phyloP scores from a whole-genome alignment of 1,140 invertebrate genomes.

The Cotesia chilonis region DNA sequence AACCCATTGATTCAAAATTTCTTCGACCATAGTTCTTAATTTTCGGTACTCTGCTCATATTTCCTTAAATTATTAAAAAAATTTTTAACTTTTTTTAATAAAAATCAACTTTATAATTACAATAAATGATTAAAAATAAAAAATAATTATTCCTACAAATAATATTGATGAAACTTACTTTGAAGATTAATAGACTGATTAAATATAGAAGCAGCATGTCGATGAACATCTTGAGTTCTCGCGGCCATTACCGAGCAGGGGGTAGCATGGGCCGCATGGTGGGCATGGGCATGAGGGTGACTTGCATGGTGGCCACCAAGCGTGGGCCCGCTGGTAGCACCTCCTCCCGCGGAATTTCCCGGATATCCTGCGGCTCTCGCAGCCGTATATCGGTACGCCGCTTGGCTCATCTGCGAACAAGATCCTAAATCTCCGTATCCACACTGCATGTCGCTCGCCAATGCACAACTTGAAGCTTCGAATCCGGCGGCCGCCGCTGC shows the following conservation, averaged over 20 bases:
- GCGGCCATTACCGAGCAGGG: slow-evolving; percentile 71
- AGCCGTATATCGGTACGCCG: slow-evolving; percentile 76
- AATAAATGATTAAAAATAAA: too few relatives aligned
- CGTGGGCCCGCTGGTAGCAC: slow-evolving; percentile 51
- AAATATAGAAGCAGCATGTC: slow-evolving; percentile 71
- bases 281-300: slow-evolving; percentile 65
- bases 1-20: too few relatives aligned
- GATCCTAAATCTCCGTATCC: slow-evolving; percentile 85
- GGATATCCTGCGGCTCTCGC: slow-evolving; percentile 63
- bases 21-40: too few relatives aligned
- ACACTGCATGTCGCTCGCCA: slow-evolving; percentile 76
- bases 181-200: slow-evolving; percentile 73
- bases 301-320: slow-evolving; percentile 60
- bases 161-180: slow-evolving; percentile 60
- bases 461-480: slow-evolving; percentile 73
- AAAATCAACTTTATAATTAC: too few relatives aligned
- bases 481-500: slow-evolving; percentile 70
- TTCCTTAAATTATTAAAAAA: too few relatives aligned
- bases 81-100: too few relatives aligned
- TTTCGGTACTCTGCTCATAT: too few relatives aligned
- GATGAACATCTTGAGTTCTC: slow-evolving; percentile 67
- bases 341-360: slow-evolving; percentile 56
- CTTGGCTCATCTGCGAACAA: slow-evolving; percentile 86
- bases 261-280: slow-evolving; percentile 58
- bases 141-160: too few relatives aligned